A percentile compares a stretch with the other conserved stretches of the same genome.
phyloP scores from a whole-genome alignment of 2,888 invertebrate genomes.

The Philonicus albiceps region DNA sequence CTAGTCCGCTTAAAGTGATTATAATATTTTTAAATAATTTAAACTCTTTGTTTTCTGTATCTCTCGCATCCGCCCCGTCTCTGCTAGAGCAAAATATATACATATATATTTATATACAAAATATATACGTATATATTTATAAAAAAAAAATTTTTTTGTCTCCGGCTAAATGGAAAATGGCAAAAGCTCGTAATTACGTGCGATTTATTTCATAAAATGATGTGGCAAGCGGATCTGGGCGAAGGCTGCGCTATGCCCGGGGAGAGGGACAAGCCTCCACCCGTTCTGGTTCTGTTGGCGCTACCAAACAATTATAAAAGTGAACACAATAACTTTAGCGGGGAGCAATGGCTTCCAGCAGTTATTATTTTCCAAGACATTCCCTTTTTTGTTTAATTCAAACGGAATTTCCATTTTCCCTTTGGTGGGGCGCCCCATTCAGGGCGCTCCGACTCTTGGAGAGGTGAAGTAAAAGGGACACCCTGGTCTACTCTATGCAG shows the following conservation, averaged over 20 bases:
- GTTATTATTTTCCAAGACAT: slow-evolving; percentile 44
- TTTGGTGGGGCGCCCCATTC: slow-evolving; percentile 23
- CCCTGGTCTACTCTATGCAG: slow-evolving; percentile 10
- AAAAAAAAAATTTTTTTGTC: background rate
- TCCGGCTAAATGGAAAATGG: background rate
- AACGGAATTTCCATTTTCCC: slow-evolving; percentile 42
- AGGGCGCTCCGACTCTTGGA: background rate
- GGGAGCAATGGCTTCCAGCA: slow-evolving; percentile 43
- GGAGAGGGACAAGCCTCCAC: background rate
- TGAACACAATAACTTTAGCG: slow-evolving; percentile 45
- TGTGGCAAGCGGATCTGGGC: background rate
- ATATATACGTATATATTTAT: background rate
- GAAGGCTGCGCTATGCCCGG: slow-evolving; percentile 4
- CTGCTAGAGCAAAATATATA: background rate
- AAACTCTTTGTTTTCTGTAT: slow-evolving; percentile 30
- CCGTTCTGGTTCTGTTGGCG: slow-evolving; percentile 19
- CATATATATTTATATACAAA: background rate
- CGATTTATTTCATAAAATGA: slow-evolving; percentile 40
- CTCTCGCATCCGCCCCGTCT: background rate
- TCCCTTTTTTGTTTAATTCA: slow-evolving; percentile 39
- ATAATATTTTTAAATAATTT: slow-evolving; percentile 43
- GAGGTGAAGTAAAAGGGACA: too few species aligned
- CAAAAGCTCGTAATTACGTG: slow-evolving; percentile 38
- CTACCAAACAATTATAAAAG: slow-evolving; percentile 44
- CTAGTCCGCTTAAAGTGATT: slow-evolving; percentile 31